Percentiles rank a stretch among this genome's conserved stretches.
Conservation (phyloP, 2,113 vertebrate species). For the Arenaria interpres region DNA sequence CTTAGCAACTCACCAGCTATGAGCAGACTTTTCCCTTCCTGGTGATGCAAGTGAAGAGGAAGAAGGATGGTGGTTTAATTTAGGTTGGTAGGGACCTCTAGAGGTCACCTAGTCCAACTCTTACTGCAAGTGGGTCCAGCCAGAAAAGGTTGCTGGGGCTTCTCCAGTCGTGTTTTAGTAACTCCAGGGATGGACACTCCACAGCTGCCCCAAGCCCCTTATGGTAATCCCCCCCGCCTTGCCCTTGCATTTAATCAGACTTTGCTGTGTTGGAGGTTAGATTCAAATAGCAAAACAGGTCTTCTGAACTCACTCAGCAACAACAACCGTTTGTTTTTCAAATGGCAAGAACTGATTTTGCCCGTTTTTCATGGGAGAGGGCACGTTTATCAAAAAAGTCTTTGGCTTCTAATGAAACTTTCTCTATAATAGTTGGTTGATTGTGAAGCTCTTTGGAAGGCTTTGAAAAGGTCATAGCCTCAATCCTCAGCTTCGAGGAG, state of each 20-base stretch:
- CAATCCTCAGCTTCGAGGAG: slow-evolving; percentile 46
- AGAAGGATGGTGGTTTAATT: neutral
- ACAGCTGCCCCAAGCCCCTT: neutral
- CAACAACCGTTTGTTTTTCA: neutral
- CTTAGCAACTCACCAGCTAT: neutral
- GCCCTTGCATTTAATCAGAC: neutral
- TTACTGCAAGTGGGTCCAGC: neutral
- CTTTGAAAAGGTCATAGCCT: slow-evolving; percentile 68
- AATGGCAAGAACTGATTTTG: neutral
- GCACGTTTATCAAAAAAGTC: neutral
- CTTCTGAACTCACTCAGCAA: neutral
- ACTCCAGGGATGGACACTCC: neutral
- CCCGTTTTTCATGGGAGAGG: neutral
- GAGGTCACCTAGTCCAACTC: neutral
- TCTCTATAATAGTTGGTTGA: neutral
- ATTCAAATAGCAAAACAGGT: neutral
- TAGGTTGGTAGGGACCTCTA: neutral
- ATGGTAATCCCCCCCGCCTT: too few species aligned
- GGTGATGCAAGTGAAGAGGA: neutral
- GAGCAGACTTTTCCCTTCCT: neutral
- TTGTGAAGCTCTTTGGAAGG: slow-evolving; percentile 37
- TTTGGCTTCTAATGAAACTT: slow-evolving; percentile 46
- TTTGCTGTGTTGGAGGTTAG: neutral
- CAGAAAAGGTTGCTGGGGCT: neutral
- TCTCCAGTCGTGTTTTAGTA: neutral